A percentile compares a stretch with the other conserved stretches of the same genome.
Conservation (phyloP, 2,797 vertebrate species). For the Sebastiscus tertius region DNA sequence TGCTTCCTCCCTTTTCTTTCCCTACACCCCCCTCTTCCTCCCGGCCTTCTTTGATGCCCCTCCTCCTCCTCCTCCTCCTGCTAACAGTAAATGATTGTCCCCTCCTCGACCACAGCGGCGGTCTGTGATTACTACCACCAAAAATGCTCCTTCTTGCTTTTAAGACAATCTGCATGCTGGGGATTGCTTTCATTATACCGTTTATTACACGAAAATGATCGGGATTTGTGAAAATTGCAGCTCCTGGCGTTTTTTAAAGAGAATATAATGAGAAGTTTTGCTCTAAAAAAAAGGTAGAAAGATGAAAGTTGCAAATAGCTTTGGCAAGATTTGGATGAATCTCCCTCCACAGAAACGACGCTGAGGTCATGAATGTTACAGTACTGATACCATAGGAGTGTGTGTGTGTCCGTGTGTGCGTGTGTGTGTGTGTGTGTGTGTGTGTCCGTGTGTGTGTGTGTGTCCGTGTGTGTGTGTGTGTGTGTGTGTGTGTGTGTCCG, state of each 20-base stretch:
- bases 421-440: no score
- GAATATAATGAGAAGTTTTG: neutral
- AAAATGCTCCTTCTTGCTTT: constrained; percentile 14
- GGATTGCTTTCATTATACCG: constrained; percentile 8
- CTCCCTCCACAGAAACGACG: neutral
- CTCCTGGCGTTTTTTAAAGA: constrained; percentile 8
- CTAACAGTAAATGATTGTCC: constrained; percentile 63
- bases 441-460: no score
- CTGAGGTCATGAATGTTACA: constrained; percentile 13
- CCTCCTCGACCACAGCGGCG: constrained; percentile 39
- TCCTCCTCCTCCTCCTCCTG: constrained; percentile 12
- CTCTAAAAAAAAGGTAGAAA: neutral
- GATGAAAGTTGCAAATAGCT: neutral
- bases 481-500: neutral
- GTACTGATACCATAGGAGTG: neutral
- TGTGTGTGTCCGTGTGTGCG: no score
- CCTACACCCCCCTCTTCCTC: constrained; percentile 22
- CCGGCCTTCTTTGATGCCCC: constrained; percentile 43
- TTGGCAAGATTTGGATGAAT: neutral
- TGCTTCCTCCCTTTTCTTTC: constrained; percentile 57
- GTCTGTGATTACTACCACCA: constrained; percentile 52
- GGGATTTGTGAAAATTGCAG: constrained; percentile 42
- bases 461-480: no score
- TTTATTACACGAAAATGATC: constrained; percentile 25
- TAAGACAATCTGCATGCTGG: constrained; percentile 1